Conservation (phyloP, 2,888 invertebrate species). For the Oconnorella tubifera region DNA sequence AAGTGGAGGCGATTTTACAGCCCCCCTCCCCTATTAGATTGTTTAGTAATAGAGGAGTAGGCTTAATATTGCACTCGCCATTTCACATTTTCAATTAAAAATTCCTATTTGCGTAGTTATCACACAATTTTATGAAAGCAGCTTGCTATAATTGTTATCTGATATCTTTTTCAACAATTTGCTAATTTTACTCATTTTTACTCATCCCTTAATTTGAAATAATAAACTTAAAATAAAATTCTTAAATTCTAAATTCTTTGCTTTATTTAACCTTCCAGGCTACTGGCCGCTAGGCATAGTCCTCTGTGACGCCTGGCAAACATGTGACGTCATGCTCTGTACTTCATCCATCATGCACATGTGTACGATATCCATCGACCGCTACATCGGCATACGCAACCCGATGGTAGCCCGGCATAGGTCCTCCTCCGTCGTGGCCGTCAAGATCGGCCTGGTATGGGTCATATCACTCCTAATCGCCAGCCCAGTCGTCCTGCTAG, state of each 20-base stretch:
- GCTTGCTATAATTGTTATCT: too few relatives aligned
- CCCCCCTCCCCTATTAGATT: too few relatives aligned
- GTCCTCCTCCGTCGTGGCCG: slow-evolving; percentile 49
- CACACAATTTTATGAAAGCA: too few relatives aligned
- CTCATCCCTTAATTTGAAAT: too few relatives aligned
- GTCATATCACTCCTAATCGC: slow-evolving; percentile 67
- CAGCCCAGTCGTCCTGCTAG: slow-evolving; percentile 58
- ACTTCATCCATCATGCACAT: slow-evolving; percentile 62
- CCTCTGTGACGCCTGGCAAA: slow-evolving; percentile 58
- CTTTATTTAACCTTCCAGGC: slow-evolving; percentile 70
- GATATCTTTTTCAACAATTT: too few relatives aligned
- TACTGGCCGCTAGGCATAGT: slow-evolving; percentile 75
- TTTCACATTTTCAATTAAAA: too few relatives aligned
- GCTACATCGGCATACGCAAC: slow-evolving; percentile 83
- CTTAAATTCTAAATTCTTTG: background rate
- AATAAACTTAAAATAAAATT: too few relatives aligned
- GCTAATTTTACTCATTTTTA: too few relatives aligned
- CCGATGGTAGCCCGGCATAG: slow-evolving; percentile 62
- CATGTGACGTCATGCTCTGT: slow-evolving; percentile 64
- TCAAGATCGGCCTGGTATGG: slow-evolving; percentile 93
- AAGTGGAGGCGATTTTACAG: too few relatives aligned
- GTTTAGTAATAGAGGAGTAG: too few relatives aligned
- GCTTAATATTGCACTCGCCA: too few relatives aligned
- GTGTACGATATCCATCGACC: slow-evolving; percentile 61
- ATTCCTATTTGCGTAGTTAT: too few relatives aligned